Evolutionary conservation across 2,113 vertebrate species (phyloP).

Genomic region (Lamprotornis superbus): DNA sequence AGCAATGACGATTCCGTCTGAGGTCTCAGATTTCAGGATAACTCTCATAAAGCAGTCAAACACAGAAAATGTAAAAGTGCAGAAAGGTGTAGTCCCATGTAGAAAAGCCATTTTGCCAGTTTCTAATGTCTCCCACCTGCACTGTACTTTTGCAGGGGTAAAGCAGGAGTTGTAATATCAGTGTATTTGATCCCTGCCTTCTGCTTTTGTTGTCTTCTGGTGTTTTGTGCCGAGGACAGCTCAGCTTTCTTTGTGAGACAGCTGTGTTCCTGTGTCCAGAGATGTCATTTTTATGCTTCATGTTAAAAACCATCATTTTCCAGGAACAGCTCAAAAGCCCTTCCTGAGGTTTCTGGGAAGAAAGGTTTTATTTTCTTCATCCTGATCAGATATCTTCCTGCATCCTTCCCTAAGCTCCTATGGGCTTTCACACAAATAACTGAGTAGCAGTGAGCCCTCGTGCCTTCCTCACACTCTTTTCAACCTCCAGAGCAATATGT

Average conservation of each 20-base stretch:
- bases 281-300: neutral
- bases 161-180: neutral
- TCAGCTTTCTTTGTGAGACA: neutral
- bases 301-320: neutral
- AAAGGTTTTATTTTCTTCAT: neutral
- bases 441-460: neutral
- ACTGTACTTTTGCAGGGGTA: neutral
- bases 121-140: neutral
- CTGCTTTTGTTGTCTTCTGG: neutral
- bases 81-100: neutral
- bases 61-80: neutral
- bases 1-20: rapidly evolving
- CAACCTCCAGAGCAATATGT: neutral
- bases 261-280: neutral
- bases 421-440: neutral
- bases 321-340: neutral
- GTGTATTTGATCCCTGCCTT: rapidly evolving
- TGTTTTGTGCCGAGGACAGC: neutral
- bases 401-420: neutral
- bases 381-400: neutral
- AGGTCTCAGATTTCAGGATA: neutral
- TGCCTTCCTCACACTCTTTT: neutral
- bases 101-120: neutral
- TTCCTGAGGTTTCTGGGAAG: neutral
- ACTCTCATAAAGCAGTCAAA: neutral